Conservation (phyloP, 1,140 invertebrate genomes). For the Drosophila nikananu region DNA sequence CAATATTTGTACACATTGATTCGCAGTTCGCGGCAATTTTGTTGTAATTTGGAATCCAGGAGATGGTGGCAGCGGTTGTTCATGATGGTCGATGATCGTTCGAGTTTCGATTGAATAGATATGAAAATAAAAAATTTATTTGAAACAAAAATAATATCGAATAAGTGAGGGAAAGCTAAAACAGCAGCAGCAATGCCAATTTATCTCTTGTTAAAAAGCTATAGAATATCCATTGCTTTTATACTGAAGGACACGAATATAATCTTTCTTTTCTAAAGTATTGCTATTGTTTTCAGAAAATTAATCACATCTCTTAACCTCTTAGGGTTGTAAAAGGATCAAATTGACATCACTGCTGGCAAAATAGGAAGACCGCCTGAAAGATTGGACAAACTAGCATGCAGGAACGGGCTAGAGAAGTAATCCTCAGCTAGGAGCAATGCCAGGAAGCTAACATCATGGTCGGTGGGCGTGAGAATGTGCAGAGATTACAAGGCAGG, state of each 20-base stretch:
- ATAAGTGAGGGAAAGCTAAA: constrained; percentile 3
- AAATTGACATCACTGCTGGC: constrained; percentile 14
- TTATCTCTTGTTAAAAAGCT: not conserved
- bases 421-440: constrained; percentile 36
- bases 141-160: constrained; percentile 30
- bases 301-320: no score
- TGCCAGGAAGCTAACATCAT: constrained; percentile 51
- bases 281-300: no score
- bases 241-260: no score
- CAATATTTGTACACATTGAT: constrained; percentile 60
- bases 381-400: constrained; percentile 55
- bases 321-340: no score
- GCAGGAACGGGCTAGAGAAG: constrained; percentile 46
- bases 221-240: no score
- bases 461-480: constrained; percentile 18
- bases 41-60: constrained; percentile 55
- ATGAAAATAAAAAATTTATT: constrained; percentile 43
- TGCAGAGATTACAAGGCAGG: constrained; percentile 19
- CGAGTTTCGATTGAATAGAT: constrained; percentile 37
- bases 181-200: constrained; percentile 23
- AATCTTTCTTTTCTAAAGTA: no score
- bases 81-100: constrained; percentile 41
- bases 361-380: constrained; percentile 6
- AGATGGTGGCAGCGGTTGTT: constrained; percentile 43
- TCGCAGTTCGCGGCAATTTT: constrained; percentile 49